Evolutionary conservation across 2,113 vertebrate genomes (phyloP).

Genomic region (Phrynocephalus versicolor): DNA sequence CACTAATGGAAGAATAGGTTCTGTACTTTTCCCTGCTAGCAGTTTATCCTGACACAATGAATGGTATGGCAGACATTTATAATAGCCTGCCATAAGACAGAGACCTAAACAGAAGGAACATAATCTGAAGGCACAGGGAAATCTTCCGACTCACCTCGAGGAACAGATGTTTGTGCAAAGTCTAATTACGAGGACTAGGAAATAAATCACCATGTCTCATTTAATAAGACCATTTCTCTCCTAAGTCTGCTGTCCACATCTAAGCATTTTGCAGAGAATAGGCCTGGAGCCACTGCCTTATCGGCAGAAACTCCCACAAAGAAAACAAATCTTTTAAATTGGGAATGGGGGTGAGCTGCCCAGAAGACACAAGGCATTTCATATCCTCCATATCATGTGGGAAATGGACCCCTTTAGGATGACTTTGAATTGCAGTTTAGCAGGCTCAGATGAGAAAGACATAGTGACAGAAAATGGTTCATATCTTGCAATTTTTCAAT

Average conservation of each 20-base stretch:
- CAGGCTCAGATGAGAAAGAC: conserved; percentile 32
- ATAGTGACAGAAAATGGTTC: conserved; percentile 49
- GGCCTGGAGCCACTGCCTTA: not conserved
- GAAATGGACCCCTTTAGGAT: conserved; percentile 44
- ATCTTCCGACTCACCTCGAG: not conserved
- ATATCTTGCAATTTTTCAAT: conserved; percentile 55
- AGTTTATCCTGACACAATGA: not conserved
- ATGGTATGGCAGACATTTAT: not conserved
- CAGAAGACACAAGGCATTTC: not conserved
- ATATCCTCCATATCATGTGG: conserved; percentile 21
- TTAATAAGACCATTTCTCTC: not conserved
- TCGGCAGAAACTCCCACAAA: not conserved
- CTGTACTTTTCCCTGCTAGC: not conserved
- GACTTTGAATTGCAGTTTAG: conserved; percentile 50
- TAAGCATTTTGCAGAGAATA: conserved; percentile 21
- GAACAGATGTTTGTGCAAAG: not conserved
- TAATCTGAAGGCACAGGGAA: not conserved
- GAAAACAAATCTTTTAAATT: conserved; percentile 42
- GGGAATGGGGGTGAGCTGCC: not conserved
- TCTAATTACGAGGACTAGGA: not conserved
- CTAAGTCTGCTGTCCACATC: not conserved
- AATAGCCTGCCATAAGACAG: not conserved
- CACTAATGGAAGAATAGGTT: no score
- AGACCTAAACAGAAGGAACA: not conserved
- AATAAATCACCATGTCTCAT: not conserved